These are phyloP conservation scores for Loxodonta africana DNA, from an alignment of 2,113 vertebrate genomes.

Conservation along the genomic window DNA sequence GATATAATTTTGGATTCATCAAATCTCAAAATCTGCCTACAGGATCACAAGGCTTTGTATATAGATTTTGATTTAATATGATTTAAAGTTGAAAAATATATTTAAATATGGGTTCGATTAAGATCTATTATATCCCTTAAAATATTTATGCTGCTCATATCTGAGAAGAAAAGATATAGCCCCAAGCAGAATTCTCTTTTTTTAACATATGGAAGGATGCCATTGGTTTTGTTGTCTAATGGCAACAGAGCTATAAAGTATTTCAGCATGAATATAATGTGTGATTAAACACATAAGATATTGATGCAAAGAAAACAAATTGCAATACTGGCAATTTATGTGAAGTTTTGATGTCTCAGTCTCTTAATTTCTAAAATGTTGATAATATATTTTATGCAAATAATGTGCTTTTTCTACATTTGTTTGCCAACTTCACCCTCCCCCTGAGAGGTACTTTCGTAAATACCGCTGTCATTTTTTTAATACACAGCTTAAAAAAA, in stretches of 20 bases:
- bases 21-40: background rate
- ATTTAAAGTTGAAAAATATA: background rate
- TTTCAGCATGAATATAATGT: background rate
- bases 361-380: background rate
- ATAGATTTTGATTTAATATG: background rate
- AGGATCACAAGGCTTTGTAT: background rate
- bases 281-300: background rate
- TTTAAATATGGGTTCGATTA: background rate
- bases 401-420: no score
- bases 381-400: background rate
- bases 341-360: background rate
- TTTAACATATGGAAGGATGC: background rate
- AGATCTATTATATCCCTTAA: background rate
- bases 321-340: background rate
- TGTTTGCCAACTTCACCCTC: no score
- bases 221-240: background rate
- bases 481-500: no score
- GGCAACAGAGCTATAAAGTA: background rate
- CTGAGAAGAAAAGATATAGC: background rate
- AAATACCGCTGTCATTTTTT: no score
- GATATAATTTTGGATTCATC: background rate
- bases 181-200: background rate
- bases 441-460: no score
- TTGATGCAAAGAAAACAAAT: background rate
- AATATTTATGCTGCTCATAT: background rate